Evolutionary conservation across 2,113 vertebrate species (phyloP).

Genomic region (Anolis carolinensis): DNA sequence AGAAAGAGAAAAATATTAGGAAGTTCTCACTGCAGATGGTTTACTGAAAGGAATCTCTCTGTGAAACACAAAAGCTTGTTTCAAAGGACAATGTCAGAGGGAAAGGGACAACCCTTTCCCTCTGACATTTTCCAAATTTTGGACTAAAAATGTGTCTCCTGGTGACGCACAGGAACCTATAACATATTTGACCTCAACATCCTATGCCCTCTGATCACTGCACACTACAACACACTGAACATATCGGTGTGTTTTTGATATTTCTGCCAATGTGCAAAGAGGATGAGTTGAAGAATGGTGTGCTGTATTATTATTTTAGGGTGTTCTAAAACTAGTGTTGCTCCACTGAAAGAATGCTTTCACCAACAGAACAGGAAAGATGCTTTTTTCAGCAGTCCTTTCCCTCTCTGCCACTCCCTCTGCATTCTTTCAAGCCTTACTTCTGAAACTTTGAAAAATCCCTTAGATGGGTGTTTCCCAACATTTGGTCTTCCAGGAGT

Average conservation of each 20-base stretch:
- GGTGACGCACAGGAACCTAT: not conserved
- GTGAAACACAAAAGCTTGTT: not conserved
- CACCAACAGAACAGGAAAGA: not conserved
- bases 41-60: not conserved
- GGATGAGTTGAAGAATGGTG: not conserved
- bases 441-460: no score
- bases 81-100: not conserved
- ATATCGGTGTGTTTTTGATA: not conserved
- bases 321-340: no score
- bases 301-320: not conserved
- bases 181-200: not conserved
- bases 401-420: no score
- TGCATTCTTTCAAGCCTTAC: no score
- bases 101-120: not conserved
- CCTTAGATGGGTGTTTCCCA: no score
- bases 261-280: not conserved
- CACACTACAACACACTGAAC: not conserved
- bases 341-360: no score
- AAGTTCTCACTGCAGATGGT: not conserved
- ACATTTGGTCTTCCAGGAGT: no score
- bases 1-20: not conserved
- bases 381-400: not conserved
- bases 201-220: not conserved
- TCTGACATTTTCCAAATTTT: not conserved
- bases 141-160: accelerated